Evolutionary conservation across 2,888 invertebrate species (phyloP), one percentile per base, ranked within the genome.

Genomic region (Agonopterix heracliana): DNA sequence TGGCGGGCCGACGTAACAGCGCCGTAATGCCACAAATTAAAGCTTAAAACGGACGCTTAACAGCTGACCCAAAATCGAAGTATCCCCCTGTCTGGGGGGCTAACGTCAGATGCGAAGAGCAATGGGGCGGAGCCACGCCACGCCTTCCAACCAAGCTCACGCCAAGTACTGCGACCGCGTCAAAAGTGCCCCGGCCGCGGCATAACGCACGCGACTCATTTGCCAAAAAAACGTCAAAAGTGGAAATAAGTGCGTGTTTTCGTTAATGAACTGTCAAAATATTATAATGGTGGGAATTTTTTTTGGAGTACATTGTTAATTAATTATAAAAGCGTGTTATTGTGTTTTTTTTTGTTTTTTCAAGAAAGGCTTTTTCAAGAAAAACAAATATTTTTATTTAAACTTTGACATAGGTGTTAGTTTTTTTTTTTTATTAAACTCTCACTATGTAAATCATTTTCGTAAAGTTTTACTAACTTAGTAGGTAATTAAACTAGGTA

Each of bases 41-140:
- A 87, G 87, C 87, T 87, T 87, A 87, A 87, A 87, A 78, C 82
- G 86, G 81, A 72, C 81, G 85, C 80, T 87, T 87, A 87, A 85
- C 87, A 85, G 84, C 86, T 87, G 86, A 87, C 87, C 86, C 87
- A 87, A 81, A 84, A 86, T 84, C 84, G 83, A 84, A 78, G 66
- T 68, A 62, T 68, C 80, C 74, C 81, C 75, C 75, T 59, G 66
- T 64, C 66, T 68, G 68, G 71, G 72, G 68, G 54, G 59, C 54
- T 55, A 53, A 59, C 59, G 69, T 78, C 79, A 79, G 78, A 79
- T 54, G 71, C 77, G 79, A 80, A 82, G 81, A 84, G 86, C 86
- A 84, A 82, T 68, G 83, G 83, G 86, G 86, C 86, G 86, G 85
- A 64, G 83, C 70, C 56, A 54, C 53, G 80, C 84, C 84, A 73